Conservation (phyloP, 2,113 vertebrate genomes). For the Amphiprion percula region DNA sequence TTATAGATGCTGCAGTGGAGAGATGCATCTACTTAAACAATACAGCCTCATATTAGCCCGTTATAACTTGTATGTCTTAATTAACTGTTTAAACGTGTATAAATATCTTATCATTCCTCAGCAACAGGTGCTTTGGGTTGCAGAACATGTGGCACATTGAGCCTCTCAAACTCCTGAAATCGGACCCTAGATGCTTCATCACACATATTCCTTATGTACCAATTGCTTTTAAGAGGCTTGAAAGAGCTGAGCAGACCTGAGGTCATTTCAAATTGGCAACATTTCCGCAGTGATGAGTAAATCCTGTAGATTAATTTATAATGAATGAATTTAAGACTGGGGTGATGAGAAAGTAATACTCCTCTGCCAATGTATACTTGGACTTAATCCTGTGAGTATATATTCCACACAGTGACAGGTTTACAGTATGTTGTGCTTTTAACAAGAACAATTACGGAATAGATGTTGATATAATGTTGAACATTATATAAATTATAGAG, state of each 20-base stretch:
- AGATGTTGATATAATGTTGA: conserved; percentile 27
- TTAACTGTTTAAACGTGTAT: background rate
- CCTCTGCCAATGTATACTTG: conserved; percentile 59
- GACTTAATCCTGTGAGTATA: conserved; percentile 53
- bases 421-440: conserved; percentile 58
- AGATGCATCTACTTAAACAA: background rate
- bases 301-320: conserved; percentile 66
- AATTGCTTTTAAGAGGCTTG: conserved; percentile 53
- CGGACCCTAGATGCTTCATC: conserved; percentile 11
- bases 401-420: conserved; percentile 68
- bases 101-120: background rate
- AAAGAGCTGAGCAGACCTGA: conserved; percentile 33
- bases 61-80: background rate
- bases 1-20: background rate
- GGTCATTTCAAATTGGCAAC: conserved; percentile 70
- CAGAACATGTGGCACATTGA: conserved; percentile 5
- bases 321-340: conserved; percentile 41
- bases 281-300: conserved; percentile 66
- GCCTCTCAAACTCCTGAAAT: conserved; percentile 5
- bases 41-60: background rate
- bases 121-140: background rate
- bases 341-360: conserved; percentile 53
- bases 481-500: background rate
- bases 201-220: conserved; percentile 40
- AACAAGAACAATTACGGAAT: conserved; percentile 40